Evolutionary conservation across 2,888 invertebrate species (phyloP).

Genomic region (Sympetrum striolatum): DNA sequence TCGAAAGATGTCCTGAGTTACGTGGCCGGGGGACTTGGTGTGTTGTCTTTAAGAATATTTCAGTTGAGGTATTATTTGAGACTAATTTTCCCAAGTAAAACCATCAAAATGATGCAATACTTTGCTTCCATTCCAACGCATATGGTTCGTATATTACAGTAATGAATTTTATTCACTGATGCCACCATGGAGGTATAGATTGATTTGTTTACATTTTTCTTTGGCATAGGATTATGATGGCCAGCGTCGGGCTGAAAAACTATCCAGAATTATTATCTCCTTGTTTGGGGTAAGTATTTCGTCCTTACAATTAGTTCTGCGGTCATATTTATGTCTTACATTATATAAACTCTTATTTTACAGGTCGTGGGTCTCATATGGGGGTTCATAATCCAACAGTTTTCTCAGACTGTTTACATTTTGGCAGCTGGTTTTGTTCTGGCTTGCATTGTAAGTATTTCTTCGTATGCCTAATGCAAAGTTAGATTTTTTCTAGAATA

Average conservation of each 20-base stretch:
- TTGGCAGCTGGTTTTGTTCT: conserved; percentile 88
- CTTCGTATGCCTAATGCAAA: not conserved
- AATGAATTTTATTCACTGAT: not conserved
- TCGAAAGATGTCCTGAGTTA: not conserved
- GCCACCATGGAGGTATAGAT: not conserved
- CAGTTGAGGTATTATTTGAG: not conserved
- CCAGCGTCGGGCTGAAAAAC: conserved; percentile 86
- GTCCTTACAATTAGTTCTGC: not conserved
- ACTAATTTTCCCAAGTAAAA: not conserved
- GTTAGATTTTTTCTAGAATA: not conserved
- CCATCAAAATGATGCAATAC: conserved; percentile 55
- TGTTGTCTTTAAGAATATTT: not conserved
- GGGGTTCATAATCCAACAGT: conserved; percentile 94
- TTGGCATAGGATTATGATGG: conserved; percentile 82
- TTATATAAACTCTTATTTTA: conserved; percentile 47
- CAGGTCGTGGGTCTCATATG: conserved; percentile 84
- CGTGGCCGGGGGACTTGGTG: not conserved
- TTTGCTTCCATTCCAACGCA: conserved; percentile 58
- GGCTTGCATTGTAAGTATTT: conserved; percentile 76
- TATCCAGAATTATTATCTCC: conserved; percentile 88
- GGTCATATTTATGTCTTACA: not conserved
- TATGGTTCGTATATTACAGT: conserved; percentile 56
- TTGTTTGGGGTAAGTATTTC: conserved; percentile 76
- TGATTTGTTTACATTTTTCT: conserved; percentile 47
- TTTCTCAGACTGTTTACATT: conserved; percentile 93